Evolutionary conservation across 2,888 invertebrate genomes (phyloP).

Genomic region (Heliconius aoede): DNA sequence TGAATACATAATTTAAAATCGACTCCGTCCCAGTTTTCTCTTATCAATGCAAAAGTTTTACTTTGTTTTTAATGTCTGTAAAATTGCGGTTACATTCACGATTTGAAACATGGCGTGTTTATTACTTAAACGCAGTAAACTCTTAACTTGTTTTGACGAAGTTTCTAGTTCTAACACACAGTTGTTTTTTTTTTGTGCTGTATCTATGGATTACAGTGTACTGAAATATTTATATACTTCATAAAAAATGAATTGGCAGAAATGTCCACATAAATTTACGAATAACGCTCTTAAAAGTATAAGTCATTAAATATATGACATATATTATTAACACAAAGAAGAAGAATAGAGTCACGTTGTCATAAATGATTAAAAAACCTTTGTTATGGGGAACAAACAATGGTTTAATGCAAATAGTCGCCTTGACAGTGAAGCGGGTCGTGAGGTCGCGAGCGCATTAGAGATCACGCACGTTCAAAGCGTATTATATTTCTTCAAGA

Average conservation of each 20-base stretch:
- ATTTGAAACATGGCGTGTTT: conserved; percentile 22
- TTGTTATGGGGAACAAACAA: conserved; percentile 30
- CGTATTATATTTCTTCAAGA: neutral
- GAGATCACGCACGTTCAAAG: conserved; percentile 20
- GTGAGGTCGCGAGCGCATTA: conserved; percentile 30
- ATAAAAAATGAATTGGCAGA: neutral
- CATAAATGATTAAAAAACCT: conserved; percentile 14
- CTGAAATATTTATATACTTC: neutral
- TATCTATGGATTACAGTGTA: neutral
- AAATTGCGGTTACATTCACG: conserved; percentile 25
- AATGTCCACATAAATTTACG: neutral
- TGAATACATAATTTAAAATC: neutral
- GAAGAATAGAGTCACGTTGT: conserved; percentile 11
- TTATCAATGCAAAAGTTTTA: conserved; percentile 21
- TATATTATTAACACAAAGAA: neutral
- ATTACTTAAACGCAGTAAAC: conserved; percentile 10
- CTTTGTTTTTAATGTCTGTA: conserved; percentile 26
- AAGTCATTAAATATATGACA: neutral
- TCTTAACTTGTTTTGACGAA: neutral
- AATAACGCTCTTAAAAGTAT: neutral
- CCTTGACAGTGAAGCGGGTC: conserved; percentile 38
- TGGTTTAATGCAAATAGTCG: conserved; percentile 16
- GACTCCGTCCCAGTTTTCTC: conserved; percentile 10
- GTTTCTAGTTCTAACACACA: neutral
- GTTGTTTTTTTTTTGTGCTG: too few species aligned